These are phyloP conservation scores for Scomberomorus guttatus DNA, from an alignment of 2,797 vertebrate species.

Conservation along the genomic window DNA sequence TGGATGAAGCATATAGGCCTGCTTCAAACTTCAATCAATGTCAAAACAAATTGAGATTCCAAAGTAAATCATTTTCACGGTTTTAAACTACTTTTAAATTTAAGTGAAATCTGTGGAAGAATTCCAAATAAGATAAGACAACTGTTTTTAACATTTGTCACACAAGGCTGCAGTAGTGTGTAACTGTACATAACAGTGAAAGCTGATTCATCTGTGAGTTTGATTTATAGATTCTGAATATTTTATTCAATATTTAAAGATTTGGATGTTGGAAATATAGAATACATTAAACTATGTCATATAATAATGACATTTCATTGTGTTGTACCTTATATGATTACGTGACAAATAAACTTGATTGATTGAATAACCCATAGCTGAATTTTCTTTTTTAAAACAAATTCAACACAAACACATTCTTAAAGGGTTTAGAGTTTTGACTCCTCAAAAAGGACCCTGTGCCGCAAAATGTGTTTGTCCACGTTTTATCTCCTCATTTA, in stretches of 20 bases:
- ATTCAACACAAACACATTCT: neutral
- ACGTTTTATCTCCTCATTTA: conserved; percentile 13
- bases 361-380: neutral
- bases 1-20: conserved; percentile 42
- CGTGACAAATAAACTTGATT: no score
- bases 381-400: conserved; percentile 12
- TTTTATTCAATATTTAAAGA: neutral
- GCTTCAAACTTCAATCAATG: conserved; percentile 55
- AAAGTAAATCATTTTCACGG: conserved; percentile 33
- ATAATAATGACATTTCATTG: neutral
- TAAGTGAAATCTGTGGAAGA: conserved; percentile 41
- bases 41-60: conserved; percentile 45
- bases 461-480: conserved; percentile 1
- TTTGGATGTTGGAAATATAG: neutral
- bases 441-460: neutral
- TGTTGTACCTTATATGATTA: no score
- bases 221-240: neutral
- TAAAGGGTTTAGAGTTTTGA: neutral
- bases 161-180: neutral
- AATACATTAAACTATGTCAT: neutral
- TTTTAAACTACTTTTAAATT: conserved; percentile 18
- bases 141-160: neutral
- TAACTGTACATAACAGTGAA: neutral
- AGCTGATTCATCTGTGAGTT: neutral
- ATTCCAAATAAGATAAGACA: neutral